Conservation (phyloP, 35 echinoderm and acorn worm species). For the Antedon bifida region DNA sequence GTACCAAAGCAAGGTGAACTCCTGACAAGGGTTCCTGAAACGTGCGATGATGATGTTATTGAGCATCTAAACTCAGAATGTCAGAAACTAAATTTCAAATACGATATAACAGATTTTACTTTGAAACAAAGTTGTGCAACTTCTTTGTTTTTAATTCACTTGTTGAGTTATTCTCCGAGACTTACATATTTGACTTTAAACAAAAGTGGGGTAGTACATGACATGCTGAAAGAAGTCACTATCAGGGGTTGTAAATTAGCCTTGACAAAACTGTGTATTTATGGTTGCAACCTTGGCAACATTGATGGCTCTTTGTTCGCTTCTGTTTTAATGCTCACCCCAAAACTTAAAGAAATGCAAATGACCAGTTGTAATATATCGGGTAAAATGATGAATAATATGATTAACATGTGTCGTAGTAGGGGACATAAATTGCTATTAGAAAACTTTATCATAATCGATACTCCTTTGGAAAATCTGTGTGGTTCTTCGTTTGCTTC, state of each 20-base stretch:
- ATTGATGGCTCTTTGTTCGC: no score
- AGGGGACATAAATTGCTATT: not conserved
- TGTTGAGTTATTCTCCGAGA: not conserved
- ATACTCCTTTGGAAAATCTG: not conserved
- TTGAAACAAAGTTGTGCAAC: not conserved
- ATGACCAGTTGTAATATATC: no score
- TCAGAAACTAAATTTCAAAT: not conserved
- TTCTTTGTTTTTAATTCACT: not conserved
- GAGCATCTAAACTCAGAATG: not conserved
- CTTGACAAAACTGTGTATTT: no score
- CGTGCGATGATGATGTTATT: not conserved
- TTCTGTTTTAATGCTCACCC: no score
- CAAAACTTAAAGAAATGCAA: no score
- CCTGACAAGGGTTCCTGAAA: not conserved
- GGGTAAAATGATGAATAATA: not conserved
- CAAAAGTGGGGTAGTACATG: no score
- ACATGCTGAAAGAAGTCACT: no score
- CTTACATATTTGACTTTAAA: no score
- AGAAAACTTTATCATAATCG: not conserved
- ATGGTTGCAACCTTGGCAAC: no score
- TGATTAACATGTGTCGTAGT: not conserved
- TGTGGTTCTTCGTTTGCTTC: not conserved
- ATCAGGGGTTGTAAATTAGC: no score
- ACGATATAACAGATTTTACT: not conserved
- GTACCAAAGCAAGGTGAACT: not conserved